Evolutionary conservation across 2,797 vertebrate species (phyloP), one percentile per base, ranked within the genome.

Genomic region (Melanotaenia pygmaea): DNA sequence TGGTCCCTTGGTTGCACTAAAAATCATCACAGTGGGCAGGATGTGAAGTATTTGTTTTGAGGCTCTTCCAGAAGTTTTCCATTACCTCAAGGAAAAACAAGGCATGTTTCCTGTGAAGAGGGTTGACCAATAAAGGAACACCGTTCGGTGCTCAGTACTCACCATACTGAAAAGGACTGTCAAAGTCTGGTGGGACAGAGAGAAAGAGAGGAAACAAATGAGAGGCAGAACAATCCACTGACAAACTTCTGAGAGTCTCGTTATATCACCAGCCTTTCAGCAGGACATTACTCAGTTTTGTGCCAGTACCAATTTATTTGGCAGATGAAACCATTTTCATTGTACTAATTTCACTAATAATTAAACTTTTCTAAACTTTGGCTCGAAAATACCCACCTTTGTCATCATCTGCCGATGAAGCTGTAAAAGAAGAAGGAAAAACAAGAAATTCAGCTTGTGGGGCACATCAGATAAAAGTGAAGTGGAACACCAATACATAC

Each of bases 141-240:
- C 18, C 28, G 6, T 35, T 68, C 58, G 71, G 76, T 70, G 72
- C 64, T 67, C 56, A 53, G 32, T 70, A 93, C 95, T 94, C 88
- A 95, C 95, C 95, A 30, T 95, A 95, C 50, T 93, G 51, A 91
- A 95, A 95, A 59, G 86, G 87, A 45, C 89, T 93, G 92, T 95
- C 90, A 53, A 81, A 79, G 74, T 94, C 94, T 93, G 89, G 24
- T 2, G 51, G 70, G 62, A 68, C 69, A 88, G 64, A 87, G 63
- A 34, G 84, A 87, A 51, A 82, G 43, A 81, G 35, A 34, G 59
- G 57, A 70, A 60, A 81, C 7, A 71, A 74, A 84, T 77, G 70
- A 87, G 76, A 77, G 43, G 60, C 64, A 89, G 56, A 80, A 84
- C 75, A 76, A 75, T 10, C 56, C 68, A 72, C 50, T 73, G 83